A percentile compares a stretch with the other conserved stretches of the same genome.
Evolutionary conservation across 1,140 invertebrate genomes (phyloP).

Genomic region (Monochamus saltuarius): DNA sequence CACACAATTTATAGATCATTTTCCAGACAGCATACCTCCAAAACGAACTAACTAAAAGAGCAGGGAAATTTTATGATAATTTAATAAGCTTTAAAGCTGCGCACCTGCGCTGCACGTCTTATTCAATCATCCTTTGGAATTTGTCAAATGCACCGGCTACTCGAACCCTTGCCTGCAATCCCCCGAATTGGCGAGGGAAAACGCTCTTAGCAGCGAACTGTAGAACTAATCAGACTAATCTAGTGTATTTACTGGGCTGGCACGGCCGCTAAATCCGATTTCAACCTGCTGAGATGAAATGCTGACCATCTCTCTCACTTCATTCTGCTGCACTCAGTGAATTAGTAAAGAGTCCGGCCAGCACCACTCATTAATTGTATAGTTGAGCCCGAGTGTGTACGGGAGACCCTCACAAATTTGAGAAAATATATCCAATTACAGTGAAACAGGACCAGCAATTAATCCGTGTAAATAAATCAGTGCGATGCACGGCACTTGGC

Average conservation of each 20-base stretch:
- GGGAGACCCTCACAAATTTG: neutral
- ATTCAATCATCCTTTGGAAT: too few relatives aligned
- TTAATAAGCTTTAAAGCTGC: too few relatives aligned
- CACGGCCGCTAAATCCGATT: slow-evolving; percentile 40
- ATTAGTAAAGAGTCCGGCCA: slow-evolving; percentile 1
- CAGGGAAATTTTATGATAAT: too few relatives aligned
- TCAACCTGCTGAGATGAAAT: slow-evolving; percentile 31
- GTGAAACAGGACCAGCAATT: neutral
- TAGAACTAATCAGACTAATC: slow-evolving; percentile 28
- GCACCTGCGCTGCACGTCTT: too few relatives aligned
- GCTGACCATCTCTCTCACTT: slow-evolving; percentile 23
- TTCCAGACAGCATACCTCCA: too few relatives aligned
- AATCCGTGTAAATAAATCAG: neutral
- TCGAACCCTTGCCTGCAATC: too few relatives aligned
- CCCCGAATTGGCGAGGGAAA: too few relatives aligned
- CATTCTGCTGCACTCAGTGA: slow-evolving; percentile 11
- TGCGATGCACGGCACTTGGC: neutral
- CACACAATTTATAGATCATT: too few relatives aligned
- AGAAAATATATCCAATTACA: neutral
- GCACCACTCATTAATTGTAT: slow-evolving; percentile 8
- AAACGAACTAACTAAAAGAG: too few relatives aligned
- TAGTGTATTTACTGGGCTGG: slow-evolving; percentile 39
- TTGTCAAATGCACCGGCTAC: too few relatives aligned
- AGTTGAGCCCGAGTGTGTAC: neutral
- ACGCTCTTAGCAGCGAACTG: too few relatives aligned